These are phyloP conservation scores for Labeo catla DNA, from an alignment of 2,113 vertebrate genomes.

Conservation along the genomic window DNA sequence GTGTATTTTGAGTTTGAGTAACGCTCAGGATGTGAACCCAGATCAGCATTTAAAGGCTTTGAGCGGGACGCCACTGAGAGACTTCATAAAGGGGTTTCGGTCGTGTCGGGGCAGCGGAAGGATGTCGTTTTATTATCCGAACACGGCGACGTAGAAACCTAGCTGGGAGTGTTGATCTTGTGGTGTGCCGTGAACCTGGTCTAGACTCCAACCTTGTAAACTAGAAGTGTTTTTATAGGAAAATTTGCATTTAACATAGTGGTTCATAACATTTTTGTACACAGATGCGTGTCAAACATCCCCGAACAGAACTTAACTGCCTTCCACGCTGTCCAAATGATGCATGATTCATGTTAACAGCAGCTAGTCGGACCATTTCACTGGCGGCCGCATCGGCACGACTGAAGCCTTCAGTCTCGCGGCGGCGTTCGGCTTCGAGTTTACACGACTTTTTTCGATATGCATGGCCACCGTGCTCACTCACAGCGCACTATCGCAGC, in stretches of 20 bases:
- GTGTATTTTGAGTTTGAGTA: neutral
- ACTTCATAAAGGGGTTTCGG: neutral
- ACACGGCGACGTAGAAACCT: neutral
- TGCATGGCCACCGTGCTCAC: slow-evolving; percentile 38
- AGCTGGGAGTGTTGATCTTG: neutral
- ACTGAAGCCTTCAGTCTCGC: neutral
- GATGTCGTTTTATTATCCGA: neutral
- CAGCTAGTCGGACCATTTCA: slow-evolving; percentile 38
- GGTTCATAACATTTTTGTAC: slow-evolving; percentile 36
- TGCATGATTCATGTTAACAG: slow-evolving; percentile 63
- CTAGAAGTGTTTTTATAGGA: slow-evolving; percentile 56
- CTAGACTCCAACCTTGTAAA: slow-evolving; percentile 32
- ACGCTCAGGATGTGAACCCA: neutral
- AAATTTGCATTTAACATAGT: slow-evolving; percentile 51
- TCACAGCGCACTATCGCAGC: slow-evolving; percentile 25
- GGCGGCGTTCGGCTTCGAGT: neutral
- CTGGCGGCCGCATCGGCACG: neutral
- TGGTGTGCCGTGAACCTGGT: neutral
- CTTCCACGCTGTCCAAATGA: slow-evolving; percentile 60
- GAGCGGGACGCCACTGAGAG: neutral
- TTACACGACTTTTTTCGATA: slow-evolving; percentile 43
- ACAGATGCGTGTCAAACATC: slow-evolving; percentile 8
- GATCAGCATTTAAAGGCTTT: neutral
- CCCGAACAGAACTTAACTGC: slow-evolving; percentile 59
- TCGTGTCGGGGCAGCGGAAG: neutral